phyloP scores from a whole-genome alignment of 2,113 vertebrate genomes.

The Monarcha castaneiventris region DNA sequence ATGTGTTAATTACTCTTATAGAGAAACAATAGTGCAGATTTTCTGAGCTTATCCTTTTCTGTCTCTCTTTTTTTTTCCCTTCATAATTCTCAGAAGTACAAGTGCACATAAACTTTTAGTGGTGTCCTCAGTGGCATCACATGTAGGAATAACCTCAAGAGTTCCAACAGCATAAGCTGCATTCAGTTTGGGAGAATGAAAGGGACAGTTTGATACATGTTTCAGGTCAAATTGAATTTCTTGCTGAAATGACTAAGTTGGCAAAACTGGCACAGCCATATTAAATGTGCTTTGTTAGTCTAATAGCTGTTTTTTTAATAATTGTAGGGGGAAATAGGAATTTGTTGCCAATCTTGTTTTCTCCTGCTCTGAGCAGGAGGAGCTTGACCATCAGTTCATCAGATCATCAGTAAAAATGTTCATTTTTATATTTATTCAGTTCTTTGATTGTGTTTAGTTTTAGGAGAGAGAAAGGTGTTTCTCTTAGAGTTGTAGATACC shows the following conservation, averaged over 20 bases:
- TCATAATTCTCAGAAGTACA: not conserved
- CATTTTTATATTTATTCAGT: not conserved
- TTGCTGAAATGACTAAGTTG: conserved; percentile 40
- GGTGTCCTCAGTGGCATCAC: conserved; percentile 48
- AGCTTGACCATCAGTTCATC: not conserved
- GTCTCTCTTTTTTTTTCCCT: not conserved
- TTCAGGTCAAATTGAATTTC: conserved; percentile 68
- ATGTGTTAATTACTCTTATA: conserved; percentile 59
- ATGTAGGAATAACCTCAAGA: conserved; percentile 49
- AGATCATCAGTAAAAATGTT: not conserved
- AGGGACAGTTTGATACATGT: conserved; percentile 50
- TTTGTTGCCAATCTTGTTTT: not conserved
- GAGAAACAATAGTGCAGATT: conserved; percentile 46
- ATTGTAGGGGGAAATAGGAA: not conserved
- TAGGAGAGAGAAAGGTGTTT: not conserved
- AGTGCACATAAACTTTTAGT: conserved; percentile 43
- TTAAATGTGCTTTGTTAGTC: not conserved
- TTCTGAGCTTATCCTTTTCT: not conserved
- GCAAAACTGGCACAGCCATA: not conserved
- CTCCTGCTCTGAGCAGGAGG: not conserved
- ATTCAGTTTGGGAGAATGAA: conserved; percentile 55
- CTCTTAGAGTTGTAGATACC: not conserved
- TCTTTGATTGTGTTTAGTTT: not conserved
- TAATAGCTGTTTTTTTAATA: not conserved
- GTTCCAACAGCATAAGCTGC: conserved; percentile 11